These are phyloP conservation scores for Meloidogyne hapla DNA, from an alignment of 1,140 invertebrate genomes.

Conservation along the genomic window DNA sequence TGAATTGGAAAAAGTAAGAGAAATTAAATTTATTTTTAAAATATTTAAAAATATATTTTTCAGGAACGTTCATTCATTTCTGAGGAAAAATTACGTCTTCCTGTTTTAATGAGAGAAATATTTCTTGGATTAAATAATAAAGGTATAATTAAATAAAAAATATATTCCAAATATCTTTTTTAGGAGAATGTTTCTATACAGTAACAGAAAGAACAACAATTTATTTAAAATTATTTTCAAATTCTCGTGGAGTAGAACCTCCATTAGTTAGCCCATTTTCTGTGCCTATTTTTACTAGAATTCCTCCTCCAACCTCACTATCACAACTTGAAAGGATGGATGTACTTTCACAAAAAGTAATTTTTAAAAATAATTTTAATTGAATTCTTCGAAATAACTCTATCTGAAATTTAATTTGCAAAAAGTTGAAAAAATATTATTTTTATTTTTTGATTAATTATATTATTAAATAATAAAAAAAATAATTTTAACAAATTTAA, in stretches of 20 bases:
- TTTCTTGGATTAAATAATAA: constrained; percentile 53
- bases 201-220: constrained; percentile 52
- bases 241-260: constrained; percentile 51
- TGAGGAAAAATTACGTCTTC: constrained; percentile 36
- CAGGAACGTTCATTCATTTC: constrained; percentile 50
- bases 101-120: constrained; percentile 46
- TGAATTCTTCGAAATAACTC: neutral
- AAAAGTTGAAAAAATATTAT: too few relatives aligned
- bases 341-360: constrained; percentile 61
- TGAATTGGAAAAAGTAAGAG: constrained; percentile 51
- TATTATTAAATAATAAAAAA: too few relatives aligned
- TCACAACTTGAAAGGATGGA: constrained; percentile 55
- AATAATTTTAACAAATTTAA: too few relatives aligned
- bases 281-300: constrained; percentile 60
- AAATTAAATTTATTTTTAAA: neutral
- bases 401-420: too few relatives aligned
- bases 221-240: constrained; percentile 58
- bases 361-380: neutral
- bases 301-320: constrained; percentile 48
- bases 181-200: constrained; percentile 56
- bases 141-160: constrained; percentile 30
- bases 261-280: constrained; percentile 51
- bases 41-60: constrained; percentile 26
- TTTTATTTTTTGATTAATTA: too few relatives aligned
- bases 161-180: neutral